phyloP scores from a whole-genome alignment of 2,113 vertebrate genomes.

The Chascanopsetta lugubris region DNA sequence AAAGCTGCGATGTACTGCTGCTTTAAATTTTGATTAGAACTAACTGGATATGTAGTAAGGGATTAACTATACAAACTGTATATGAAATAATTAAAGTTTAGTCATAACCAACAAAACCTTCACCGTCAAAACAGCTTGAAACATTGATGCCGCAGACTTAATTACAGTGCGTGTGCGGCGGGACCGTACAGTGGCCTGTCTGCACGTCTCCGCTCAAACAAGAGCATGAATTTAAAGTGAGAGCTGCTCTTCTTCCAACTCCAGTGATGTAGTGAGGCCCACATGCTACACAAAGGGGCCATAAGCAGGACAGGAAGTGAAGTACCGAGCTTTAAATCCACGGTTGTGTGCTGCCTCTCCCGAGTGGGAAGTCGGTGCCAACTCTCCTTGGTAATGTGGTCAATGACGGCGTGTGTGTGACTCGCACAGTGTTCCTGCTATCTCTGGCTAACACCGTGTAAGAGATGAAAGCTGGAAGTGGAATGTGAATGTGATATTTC shows the following conservation, averaged over 20 bases:
- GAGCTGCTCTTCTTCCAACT: constrained; percentile 11
- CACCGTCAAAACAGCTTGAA: not conserved
- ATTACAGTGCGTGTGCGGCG: not conserved
- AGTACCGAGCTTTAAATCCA: constrained; percentile 47
- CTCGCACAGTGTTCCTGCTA: constrained; percentile 17
- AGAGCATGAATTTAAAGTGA: constrained; percentile 29
- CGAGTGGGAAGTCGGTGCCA: constrained; percentile 48
- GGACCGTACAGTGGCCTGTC: not conserved
- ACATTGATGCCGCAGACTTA: not conserved
- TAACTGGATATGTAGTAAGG: too few relatives aligned
- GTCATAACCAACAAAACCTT: not conserved
- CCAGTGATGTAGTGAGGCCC: constrained; percentile 42
- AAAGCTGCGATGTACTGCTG: not conserved
- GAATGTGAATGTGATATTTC: constrained; percentile 14
- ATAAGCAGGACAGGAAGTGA: constrained; percentile 33
- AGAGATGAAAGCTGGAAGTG: not conserved
- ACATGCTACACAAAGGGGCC: constrained; percentile 25
- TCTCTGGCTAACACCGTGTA: not conserved
- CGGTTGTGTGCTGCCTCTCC: constrained; percentile 54
- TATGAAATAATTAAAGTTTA: not conserved
- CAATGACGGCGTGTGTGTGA: constrained; percentile 37
- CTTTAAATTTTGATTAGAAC: not conserved
- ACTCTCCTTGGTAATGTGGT: constrained; percentile 55
- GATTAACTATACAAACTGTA: not conserved
- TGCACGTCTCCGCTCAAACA: constrained; percentile 19